Conservation (phyloP, 2,888 invertebrate species). For the Liposcelis brunnea region DNA sequence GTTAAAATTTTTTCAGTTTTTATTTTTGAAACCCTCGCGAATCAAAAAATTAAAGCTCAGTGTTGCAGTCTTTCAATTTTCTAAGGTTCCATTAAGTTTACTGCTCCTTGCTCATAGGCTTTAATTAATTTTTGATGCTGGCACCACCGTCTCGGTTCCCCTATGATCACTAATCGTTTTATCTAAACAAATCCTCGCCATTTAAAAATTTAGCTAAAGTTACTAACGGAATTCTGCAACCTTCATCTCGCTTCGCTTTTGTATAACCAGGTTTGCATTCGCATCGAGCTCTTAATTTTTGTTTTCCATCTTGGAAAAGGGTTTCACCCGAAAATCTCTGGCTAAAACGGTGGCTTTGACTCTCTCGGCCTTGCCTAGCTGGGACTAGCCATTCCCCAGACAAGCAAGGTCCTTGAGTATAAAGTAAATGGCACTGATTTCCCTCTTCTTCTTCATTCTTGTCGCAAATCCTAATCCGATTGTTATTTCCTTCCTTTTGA, state of each 20-base stretch:
- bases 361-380: constrained; percentile 26
- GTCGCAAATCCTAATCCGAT: constrained; percentile 16
- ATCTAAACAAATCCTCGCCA: constrained; percentile 20
- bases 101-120: too few relatives aligned
- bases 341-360: constrained; percentile 16
- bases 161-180: neutral
- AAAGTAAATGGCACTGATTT: constrained; percentile 52
- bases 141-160: too few relatives aligned
- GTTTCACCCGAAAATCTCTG: constrained; percentile 14
- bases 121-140: too few relatives aligned
- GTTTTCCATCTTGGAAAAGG: constrained; percentile 23
- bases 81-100: too few relatives aligned
- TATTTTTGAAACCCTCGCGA: too few relatives aligned
- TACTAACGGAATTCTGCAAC: constrained; percentile 44
- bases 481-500: constrained; percentile 8
- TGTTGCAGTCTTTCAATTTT: too few relatives aligned
- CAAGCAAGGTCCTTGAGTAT: constrained; percentile 59
- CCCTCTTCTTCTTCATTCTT: constrained; percentile 31
- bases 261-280: constrained; percentile 53
- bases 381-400: constrained; percentile 52
- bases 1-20: too few relatives aligned
- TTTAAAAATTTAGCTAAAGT: constrained; percentile 47
- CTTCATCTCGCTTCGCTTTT: constrained; percentile 20
- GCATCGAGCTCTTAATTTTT: constrained; percentile 34
- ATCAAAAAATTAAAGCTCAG: neutral